Percentiles rank a stretch among this genome's conserved stretches.
These are phyloP conservation scores for Drosophila teissieri DNA, from an alignment of 1,140 invertebrate species.

Conservation along the genomic window DNA sequence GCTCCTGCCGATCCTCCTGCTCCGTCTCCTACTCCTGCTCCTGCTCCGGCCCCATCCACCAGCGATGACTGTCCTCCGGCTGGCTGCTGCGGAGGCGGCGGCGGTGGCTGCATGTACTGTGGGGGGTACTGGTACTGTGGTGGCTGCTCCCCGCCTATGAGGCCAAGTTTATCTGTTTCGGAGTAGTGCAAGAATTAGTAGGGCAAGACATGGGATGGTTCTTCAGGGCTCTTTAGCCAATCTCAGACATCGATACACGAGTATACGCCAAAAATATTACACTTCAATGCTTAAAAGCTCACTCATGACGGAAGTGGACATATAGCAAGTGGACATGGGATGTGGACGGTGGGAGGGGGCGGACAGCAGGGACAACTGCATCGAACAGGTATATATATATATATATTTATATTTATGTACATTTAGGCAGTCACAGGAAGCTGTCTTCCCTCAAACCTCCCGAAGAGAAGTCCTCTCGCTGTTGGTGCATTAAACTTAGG, in stretches of 20 bases:
- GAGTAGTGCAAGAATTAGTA: conserved; percentile 8
- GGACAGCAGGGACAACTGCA: conserved; percentile 6
- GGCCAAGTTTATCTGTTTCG: conserved; percentile 77
- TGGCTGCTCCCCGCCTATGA: conserved; percentile 85
- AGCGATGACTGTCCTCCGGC: conserved; percentile 72
- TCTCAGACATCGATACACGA: conserved; percentile 68
- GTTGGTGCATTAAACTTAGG: conserved; percentile 44
- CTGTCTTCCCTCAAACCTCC: not conserved
- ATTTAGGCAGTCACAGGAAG: conserved; percentile 34
- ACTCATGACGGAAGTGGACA: conserved; percentile 36
- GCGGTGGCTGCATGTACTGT: conserved; percentile 83
- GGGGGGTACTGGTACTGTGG: conserved; percentile 82
- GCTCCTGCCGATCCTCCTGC: conserved; percentile 33
- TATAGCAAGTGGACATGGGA: conserved; percentile 26
- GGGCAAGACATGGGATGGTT: not conserved
- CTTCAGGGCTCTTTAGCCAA: conserved; percentile 16
- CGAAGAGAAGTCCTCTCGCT: conserved; percentile 11
- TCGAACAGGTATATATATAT: conserved; percentile 21
- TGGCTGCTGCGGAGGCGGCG: conserved; percentile 66
- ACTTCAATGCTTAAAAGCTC: conserved; percentile 60
- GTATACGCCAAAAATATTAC: conserved; percentile 64
- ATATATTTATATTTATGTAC: conserved; percentile 36
- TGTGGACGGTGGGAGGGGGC: conserved; percentile 17
- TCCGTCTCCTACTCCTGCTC: conserved; percentile 7
- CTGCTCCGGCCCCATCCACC: conserved; percentile 57